Conservation (phyloP, 2,113 vertebrate species). For the Serinus canaria region DNA sequence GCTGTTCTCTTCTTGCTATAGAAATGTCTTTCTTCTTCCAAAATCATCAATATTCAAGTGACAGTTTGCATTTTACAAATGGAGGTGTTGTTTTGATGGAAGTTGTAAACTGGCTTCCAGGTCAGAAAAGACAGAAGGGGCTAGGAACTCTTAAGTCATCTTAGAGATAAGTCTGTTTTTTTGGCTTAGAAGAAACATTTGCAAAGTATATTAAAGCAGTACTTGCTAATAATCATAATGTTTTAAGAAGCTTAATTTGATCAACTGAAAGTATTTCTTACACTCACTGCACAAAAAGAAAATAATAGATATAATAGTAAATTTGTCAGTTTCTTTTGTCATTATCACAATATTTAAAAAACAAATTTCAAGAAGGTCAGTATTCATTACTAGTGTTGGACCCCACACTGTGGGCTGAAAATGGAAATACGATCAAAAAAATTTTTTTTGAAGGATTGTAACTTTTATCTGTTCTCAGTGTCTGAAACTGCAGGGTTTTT, state of each 20-base stretch:
- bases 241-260: neutral
- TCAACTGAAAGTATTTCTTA: neutral
- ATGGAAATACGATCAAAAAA: neutral
- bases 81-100: neutral
- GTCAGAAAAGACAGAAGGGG: neutral
- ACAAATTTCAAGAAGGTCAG: neutral
- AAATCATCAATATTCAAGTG: neutral
- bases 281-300: neutral
- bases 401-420: neutral
- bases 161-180: neutral
- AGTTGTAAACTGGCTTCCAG: neutral
- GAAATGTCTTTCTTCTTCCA: neutral
- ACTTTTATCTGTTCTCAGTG: neutral
- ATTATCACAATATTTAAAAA: neutral
- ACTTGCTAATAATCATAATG: neutral
- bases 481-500: neutral
- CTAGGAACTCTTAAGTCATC: neutral
- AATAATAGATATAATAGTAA: neutral
- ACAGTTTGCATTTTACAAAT: neutral
- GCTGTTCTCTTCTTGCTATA: neutral
- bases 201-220: neutral
- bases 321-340: neutral
- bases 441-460: neutral
- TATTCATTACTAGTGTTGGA: neutral
- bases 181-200: neutral